Percentiles rank a stretch among this genome's conserved stretches.
These are phyloP conservation scores for Scortum barcoo DNA, from an alignment of 2,113 vertebrate genomes.

Conservation along the genomic window DNA sequence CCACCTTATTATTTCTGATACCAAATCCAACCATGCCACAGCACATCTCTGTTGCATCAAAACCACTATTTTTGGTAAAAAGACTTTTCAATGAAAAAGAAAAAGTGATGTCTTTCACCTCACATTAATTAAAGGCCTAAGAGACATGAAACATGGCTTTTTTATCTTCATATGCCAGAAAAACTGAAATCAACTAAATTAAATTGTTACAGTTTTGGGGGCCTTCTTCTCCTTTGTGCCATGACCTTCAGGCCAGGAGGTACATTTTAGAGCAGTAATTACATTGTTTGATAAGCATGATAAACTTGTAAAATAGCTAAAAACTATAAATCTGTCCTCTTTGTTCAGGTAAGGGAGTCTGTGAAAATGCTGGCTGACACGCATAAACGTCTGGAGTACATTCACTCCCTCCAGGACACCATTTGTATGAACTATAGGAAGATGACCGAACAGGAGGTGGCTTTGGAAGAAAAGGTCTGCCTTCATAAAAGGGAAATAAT, in stretches of 20 bases:
- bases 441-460: constrained; percentile 71
- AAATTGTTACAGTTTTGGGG: neutral
- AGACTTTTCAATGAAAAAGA: too few species aligned
- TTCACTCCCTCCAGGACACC: constrained; percentile 80
- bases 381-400: constrained; percentile 79
- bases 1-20: neutral
- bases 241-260: neutral
- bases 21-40: neutral
- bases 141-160: neutral
- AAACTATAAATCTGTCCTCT: neutral
- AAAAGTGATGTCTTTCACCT: neutral
- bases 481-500: neutral
- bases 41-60: neutral
- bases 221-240: too few species aligned
- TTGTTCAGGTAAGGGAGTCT: constrained; percentile 81
- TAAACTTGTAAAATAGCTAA: neutral
- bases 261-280: neutral
- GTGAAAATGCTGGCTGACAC: constrained; percentile 64
- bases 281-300: neutral
- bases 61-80: too few species aligned
- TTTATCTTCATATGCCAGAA: neutral
- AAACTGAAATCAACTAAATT: neutral
- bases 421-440: constrained; percentile 70
- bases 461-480: constrained; percentile 82
- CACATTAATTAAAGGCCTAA: too few species aligned